Base-by-base conservation (phyloP, 35 echinoderm and acorn worm species). In the Chiridota heheva region DNA sequence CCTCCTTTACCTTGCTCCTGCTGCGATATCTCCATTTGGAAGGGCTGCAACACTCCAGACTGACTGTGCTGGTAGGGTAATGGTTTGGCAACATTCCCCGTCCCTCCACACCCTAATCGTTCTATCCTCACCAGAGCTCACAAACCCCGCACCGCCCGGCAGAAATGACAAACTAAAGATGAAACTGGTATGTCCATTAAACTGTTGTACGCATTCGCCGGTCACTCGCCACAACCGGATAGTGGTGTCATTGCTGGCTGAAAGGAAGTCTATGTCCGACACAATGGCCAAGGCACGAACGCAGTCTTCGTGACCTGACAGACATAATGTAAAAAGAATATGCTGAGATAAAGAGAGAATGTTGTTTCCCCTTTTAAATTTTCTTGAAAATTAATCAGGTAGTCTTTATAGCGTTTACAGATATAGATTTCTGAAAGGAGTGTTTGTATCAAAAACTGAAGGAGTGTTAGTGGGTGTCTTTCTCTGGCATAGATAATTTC, bases 11-110 rank as follows among this genome's bases (percentile, higher is more conserved):
- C 95, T 98, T 28, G 95, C 60, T 40, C 95, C 95, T 34, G 85
- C 88, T 36, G 81, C 85, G 64, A 98, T 88, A 73, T 98, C 95
- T 12, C 95, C 95, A 76, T 98, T 98, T 4, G 72, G 67, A 5
- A 98, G 81, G 3, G 69, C 41, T 13, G 84, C 63, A 64, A 98
- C 95, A 48, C 77, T 83, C 95, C 95, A 98, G 7, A 91, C 65
- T 7, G 95, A 86, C 73, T 98, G 95, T 32, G 95, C 95, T 27
- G 95, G 95, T 5, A 98, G 63, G 8, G 88, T 91, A 31, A 98
- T 79, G 30, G 95, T 92, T 61, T 98, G 95, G 2, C 37, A 47
- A 53, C 89, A 92, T 18, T 91, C 65, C 26, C 95, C 81, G 6
- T 78, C 73, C 17, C 25, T 51, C 95, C 95, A 98, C 2, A 98